phyloP scores from a whole-genome alignment of 2,888 invertebrate species.

The Melipona beecheii region DNA sequence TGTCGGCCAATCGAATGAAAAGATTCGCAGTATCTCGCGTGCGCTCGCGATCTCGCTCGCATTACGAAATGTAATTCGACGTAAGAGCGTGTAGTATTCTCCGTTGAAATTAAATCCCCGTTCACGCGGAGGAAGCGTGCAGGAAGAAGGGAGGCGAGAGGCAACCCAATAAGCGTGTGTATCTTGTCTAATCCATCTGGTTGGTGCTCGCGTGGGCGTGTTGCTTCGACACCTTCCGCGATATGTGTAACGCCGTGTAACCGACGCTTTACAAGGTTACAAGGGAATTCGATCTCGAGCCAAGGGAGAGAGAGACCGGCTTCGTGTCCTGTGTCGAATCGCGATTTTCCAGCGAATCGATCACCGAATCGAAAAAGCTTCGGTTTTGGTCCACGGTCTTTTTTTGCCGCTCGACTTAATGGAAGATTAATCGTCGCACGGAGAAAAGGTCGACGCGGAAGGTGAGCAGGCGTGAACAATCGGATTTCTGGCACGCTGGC shows the following conservation, averaged over 20 bases:
- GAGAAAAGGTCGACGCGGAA: conserved; percentile 1
- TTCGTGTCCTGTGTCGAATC: conserved; percentile 37
- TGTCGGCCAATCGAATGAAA: too few relatives aligned
- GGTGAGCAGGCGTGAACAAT: conserved; percentile 45
- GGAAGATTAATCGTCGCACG: conserved; percentile 39
- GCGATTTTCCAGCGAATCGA: conserved; percentile 57
- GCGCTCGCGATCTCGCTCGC: neutral
- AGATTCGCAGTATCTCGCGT: too few relatives aligned
- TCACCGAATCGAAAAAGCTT: conserved; percentile 28
- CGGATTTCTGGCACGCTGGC: conserved; percentile 2
- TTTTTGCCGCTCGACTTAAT: conserved; percentile 9
- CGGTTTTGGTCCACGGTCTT: neutral
- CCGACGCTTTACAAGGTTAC: conserved; percentile 69
- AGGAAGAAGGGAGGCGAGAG: neutral
- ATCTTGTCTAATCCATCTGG: conserved; percentile 67
- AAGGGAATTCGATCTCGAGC: conserved; percentile 67
- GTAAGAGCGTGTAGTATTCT: neutral
- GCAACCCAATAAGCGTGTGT: conserved; percentile 59
- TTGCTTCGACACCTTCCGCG: conserved; percentile 69
- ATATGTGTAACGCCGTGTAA: conserved; percentile 71
- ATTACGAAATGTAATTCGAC: neutral
- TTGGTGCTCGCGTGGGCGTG: conserved; percentile 59
- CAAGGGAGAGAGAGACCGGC: neutral
- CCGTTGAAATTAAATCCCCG: conserved; percentile 10
- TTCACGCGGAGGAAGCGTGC: conserved; percentile 8